Base-by-base conservation (phyloP, 1,140 invertebrate genomes). In the Stenopsyche tienmushanensis region DNA sequence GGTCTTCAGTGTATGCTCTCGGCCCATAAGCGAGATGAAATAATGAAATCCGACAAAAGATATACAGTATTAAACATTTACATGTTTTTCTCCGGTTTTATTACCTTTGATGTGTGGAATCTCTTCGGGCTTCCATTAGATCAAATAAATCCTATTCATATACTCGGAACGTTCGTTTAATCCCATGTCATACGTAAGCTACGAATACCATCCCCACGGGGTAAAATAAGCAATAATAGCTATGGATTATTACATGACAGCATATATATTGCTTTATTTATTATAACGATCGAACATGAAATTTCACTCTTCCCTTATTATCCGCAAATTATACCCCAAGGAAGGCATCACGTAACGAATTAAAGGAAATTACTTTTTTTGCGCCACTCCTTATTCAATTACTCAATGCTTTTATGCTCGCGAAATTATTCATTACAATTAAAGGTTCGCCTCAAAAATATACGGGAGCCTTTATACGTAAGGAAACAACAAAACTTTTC, bases 241-340 rank as follows among this genome's bases (percentile, higher is more conserved):
- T 18, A 17, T 39, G 54, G 57, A 60, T 47, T 60, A 60, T 60
- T 18, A 60, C 41, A 39, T 60, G 57, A 45, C 57, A 60, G 57
- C n/a, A 44, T 60, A 60, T 60, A 60, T 60, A 60, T 60, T 60
- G 42, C 2, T 23, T 17, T 47, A 60, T 60, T 60, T 60, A 60
- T 60, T 44, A 57, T 57, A 42, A 57, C 41, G 34, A 39, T 20
- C 18, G 54, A 57, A 57, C 54, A 57, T 39, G 54, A 57, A 57
- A 57, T 44, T 57, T 57, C 54, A 57, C 54, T 57, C 34, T 57
- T 57, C 44, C 5, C 45, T 21, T 49, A 49, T 49, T 49, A 49
- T 49, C 45, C 45, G 23, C 45, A 49, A 49, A 49, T 49, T 49
- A 49, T 20, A 20, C 45, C 45, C 1, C 18, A 17, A 10, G 1